A percentile compares a stretch with the other conserved stretches of the same genome.
These are phyloP conservation scores for Adelosebastes latens DNA, from an alignment of 2,797 vertebrate species.

Conservation along the genomic window DNA sequence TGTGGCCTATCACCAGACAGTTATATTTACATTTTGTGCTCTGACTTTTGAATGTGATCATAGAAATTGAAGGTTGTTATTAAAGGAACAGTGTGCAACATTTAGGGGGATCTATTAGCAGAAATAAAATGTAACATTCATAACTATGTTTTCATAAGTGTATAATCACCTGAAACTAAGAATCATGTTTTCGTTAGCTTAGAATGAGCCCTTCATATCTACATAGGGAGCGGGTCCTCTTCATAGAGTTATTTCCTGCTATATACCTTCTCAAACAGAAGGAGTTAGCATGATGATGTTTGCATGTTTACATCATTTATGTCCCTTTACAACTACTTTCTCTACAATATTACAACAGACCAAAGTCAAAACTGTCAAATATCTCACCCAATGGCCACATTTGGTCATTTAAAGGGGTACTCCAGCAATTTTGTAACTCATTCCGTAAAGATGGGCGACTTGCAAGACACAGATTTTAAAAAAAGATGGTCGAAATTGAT, in stretches of 20 bases:
- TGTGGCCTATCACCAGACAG: background rate
- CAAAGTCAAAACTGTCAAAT: background rate
- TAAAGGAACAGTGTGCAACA: background rate
- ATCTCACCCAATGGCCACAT: background rate
- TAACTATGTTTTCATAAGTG: no score
- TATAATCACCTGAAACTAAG: no score
- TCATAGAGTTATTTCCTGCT: background rate
- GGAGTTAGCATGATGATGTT: background rate
- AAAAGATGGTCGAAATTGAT: background rate
- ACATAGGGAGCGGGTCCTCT: fast-evolving
- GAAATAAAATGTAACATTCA: no score
- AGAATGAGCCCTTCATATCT: no score
- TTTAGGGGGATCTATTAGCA: no score
- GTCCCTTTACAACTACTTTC: background rate
- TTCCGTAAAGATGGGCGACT: background rate
- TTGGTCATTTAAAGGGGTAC: background rate
- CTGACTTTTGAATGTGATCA: background rate
- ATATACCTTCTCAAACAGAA: background rate
- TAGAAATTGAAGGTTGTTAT: background rate
- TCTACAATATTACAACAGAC: background rate
- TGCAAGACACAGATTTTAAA: background rate
- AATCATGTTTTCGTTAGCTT: no score
- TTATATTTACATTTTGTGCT: background rate
- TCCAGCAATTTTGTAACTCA: background rate
- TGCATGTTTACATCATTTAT: background rate